Evolutionary conservation across 1,140 invertebrate species (phyloP).

Genomic region (Conus betulinus): DNA sequence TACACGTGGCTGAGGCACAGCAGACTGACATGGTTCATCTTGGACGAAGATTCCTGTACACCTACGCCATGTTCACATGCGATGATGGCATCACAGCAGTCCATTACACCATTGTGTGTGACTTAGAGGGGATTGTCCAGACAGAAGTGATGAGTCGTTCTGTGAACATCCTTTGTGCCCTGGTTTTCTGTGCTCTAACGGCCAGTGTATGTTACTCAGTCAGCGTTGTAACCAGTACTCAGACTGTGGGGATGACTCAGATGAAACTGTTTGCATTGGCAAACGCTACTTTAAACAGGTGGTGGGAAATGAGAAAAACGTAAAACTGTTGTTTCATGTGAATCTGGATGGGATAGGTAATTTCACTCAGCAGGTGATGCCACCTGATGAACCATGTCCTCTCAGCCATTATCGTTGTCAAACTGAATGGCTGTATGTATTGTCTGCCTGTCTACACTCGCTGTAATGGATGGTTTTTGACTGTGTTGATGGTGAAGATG

Average conservation of each 20-base stretch:
- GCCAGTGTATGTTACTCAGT: not conserved
- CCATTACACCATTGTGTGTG: slow-evolving; percentile 17
- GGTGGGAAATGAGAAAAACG: no score
- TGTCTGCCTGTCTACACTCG: slow-evolving; percentile 7
- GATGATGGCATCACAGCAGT: not conserved
- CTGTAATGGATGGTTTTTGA: slow-evolving; percentile 13
- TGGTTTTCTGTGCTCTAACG: slow-evolving; percentile 12
- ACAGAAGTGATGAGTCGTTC: not conserved
- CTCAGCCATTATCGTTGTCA: not conserved
- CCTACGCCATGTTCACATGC: not conserved
- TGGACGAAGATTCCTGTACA: no score
- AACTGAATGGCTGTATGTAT: not conserved
- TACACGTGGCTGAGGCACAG: no score
- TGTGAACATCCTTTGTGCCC: not conserved
- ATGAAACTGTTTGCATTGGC: no score
- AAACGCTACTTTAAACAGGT: no score
- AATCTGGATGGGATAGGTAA: not conserved
- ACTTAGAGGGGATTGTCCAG: not conserved
- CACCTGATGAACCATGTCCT: not conserved
- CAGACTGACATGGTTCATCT: no score
- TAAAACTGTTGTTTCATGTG: no score
- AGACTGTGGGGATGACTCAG: no score
- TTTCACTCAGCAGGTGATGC: not conserved
- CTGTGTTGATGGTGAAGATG: not conserved
- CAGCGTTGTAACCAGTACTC: no score